These are phyloP conservation scores for Hartigia nigra DNA, from an alignment of 2,888 invertebrate genomes.

Conservation along the genomic window DNA sequence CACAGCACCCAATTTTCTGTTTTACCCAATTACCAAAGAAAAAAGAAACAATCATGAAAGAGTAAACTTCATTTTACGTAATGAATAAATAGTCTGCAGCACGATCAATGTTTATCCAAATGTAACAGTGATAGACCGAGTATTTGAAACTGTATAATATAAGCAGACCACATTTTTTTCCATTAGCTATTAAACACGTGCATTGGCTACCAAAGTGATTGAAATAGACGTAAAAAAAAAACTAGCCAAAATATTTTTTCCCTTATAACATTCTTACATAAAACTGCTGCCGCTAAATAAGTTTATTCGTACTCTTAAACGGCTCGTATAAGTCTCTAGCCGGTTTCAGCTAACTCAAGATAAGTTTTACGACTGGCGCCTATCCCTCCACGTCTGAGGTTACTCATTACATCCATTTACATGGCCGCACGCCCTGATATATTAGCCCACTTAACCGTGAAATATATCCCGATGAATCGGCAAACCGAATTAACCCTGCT, in stretches of 20 bases:
- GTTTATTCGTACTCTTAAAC: neutral
- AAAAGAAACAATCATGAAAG: neutral
- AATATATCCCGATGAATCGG: slow-evolving; percentile 17
- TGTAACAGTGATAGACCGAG: neutral
- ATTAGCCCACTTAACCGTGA: slow-evolving; percentile 18
- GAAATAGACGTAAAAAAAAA: too few species aligned
- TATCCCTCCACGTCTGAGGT: slow-evolving; percentile 27
- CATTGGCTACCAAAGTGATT: neutral
- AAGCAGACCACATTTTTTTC: too few species aligned
- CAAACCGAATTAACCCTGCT: neutral
- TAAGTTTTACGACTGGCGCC: slow-evolving; percentile 25
- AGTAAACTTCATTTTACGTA: too few species aligned
- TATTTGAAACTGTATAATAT: too few species aligned
- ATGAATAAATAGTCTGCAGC: too few species aligned
- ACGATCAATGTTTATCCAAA: neutral
- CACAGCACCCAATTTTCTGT: neutral
- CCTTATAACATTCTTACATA: too few species aligned
- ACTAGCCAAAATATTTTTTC: too few species aligned
- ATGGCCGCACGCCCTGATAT: slow-evolving; percentile 21
- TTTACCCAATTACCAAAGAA: neutral
- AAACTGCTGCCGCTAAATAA: neutral
- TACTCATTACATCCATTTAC: slow-evolving; percentile 32
- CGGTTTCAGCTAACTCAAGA: neutral
- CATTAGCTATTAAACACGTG: too few species aligned
- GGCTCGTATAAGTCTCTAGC: neutral